Conservation (phyloP, 2,113 vertebrate genomes). For the Spermophilus dauricus region DNA sequence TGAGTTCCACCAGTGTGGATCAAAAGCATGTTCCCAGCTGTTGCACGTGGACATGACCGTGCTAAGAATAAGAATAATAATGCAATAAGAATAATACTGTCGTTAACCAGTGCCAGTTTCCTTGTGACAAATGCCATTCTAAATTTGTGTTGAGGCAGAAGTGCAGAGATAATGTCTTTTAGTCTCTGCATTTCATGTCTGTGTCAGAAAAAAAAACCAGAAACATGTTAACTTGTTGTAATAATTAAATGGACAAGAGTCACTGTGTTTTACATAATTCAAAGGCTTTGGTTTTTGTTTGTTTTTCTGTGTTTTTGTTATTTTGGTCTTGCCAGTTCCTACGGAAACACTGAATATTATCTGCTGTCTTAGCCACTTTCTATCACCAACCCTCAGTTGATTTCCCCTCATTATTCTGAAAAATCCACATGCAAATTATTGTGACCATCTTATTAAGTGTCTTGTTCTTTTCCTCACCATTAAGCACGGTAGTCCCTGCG, state of each 20-base stretch:
- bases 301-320: not conserved
- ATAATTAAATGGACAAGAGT: not conserved
- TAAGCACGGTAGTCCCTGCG: too few species aligned
- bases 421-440: not conserved
- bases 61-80: not conserved
- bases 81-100: not conserved
- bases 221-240: conserved; percentile 61
- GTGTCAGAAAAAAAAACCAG: not conserved
- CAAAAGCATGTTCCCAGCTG: not conserved
- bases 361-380: conserved; percentile 33
- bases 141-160: not conserved
- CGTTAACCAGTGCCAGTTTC: not conserved
- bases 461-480: not conserved
- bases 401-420: not conserved
- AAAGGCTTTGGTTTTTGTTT: conserved; percentile 5
- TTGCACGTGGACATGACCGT: accelerated
- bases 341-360: conserved; percentile 31
- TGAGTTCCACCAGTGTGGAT: not conserved
- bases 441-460: not conserved
- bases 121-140: not conserved
- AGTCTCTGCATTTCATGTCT: conserved; percentile 8
- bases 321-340: not conserved
- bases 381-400: conserved; percentile 10
- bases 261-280: not conserved
- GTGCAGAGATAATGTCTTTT: not conserved